A percentile compares a stretch with the other conserved stretches of the same genome.
These are phyloP conservation scores for Gambelia wislizenii DNA, from an alignment of 2,797 vertebrate species.

Conservation along the genomic window DNA sequence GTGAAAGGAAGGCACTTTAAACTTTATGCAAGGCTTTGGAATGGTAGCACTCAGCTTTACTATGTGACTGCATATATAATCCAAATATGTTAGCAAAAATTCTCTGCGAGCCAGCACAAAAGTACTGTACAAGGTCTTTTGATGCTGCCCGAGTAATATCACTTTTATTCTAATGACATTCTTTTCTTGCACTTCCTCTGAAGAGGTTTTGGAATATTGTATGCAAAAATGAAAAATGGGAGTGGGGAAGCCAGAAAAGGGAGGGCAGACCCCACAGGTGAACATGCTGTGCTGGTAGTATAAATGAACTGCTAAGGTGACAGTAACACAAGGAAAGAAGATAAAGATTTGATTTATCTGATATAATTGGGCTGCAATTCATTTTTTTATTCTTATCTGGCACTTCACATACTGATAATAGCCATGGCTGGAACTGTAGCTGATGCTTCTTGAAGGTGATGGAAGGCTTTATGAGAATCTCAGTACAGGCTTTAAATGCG, in stretches of 20 bases:
- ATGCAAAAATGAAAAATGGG: slow-evolving; percentile 28
- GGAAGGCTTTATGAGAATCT: not conserved
- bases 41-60: fast-evolving
- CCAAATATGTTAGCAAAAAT: not conserved
- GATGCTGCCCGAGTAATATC: slow-evolving; percentile 32
- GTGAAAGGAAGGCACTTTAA: fast-evolving
- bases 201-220: not conserved
- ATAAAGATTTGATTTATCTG: slow-evolving; percentile 62
- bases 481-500: slow-evolving; percentile 23
- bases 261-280: not conserved
- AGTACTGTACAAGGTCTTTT: slow-evolving; percentile 28
- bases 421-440: slow-evolving; percentile 24
- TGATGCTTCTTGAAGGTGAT: slow-evolving; percentile 29
- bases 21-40: not conserved
- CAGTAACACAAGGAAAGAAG: slow-evolving; percentile 47
- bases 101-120: not conserved
- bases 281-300: not conserved
- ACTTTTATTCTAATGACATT: not conserved
- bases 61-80: not conserved
- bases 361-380: slow-evolving; percentile 44
- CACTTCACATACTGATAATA: slow-evolving; percentile 37
- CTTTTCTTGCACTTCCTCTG: slow-evolving; percentile 15
- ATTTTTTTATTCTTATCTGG: slow-evolving; percentile 50
- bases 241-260: not conserved
- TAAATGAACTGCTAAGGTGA: slow-evolving; percentile 51